These are phyloP conservation scores for Oophaga pumilio DNA, from an alignment of 2,113 vertebrate species.

Conservation along the genomic window DNA sequence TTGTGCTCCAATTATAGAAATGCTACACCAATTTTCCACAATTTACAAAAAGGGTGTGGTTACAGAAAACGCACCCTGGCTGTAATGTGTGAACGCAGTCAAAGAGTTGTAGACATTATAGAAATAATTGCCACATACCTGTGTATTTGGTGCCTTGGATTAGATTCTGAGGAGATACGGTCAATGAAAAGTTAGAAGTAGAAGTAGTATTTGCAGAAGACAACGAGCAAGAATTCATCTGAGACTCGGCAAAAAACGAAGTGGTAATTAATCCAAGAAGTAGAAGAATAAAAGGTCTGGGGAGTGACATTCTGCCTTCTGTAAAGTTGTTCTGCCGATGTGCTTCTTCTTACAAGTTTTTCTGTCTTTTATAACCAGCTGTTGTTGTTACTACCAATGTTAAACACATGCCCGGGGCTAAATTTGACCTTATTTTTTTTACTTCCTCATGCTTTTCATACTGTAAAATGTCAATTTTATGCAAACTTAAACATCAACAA, in stretches of 20 bases:
- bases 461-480: background rate
- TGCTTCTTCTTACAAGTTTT: background rate
- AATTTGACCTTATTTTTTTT: background rate
- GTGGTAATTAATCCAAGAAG: background rate
- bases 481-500: background rate
- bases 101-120: background rate
- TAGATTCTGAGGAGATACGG: background rate
- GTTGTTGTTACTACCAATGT: background rate
- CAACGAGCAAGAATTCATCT: background rate
- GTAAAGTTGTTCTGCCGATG: background rate
- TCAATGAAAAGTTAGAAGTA: background rate
- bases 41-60: too few relatives aligned
- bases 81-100: too few relatives aligned
- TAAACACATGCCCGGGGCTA: too few relatives aligned
- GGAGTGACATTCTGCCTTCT: background rate
- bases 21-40: too few relatives aligned
- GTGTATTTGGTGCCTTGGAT: background rate
- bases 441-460: constrained; percentile 1
- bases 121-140: background rate
- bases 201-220: background rate
- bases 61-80: too few relatives aligned
- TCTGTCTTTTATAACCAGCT: background rate
- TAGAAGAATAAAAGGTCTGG: background rate
- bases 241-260: background rate
- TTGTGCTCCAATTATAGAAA: too few relatives aligned